Conservation (phyloP, 2,888 invertebrate genomes). For the Chymomyza fuscimana region DNA sequence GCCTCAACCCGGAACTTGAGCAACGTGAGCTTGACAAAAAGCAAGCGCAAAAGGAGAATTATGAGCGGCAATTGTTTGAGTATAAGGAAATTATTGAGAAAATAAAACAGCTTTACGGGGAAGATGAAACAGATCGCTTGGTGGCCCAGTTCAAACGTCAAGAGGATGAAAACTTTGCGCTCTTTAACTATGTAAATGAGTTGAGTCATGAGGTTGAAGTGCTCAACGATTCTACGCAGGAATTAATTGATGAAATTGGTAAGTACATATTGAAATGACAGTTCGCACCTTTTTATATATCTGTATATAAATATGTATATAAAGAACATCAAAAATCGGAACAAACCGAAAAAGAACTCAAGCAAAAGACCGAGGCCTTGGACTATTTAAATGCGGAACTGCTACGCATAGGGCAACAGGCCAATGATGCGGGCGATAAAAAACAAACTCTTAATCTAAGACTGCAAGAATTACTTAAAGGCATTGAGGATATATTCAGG, state of each 20-base stretch:
- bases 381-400: slow-evolving; percentile 70
- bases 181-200: slow-evolving; percentile 94
- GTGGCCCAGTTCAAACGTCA: slow-evolving; percentile 88
- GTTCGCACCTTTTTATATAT: neutral
- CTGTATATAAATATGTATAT: no score
- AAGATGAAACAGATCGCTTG: slow-evolving; percentile 85
- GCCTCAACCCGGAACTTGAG: slow-evolving; percentile 87
- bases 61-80: slow-evolving; percentile 86
- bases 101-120: slow-evolving; percentile 84
- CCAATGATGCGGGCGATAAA: slow-evolving; percentile 69
- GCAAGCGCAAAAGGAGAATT: slow-evolving; percentile 84
- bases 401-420: slow-evolving; percentile 66
- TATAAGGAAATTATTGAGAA: slow-evolving; percentile 88
- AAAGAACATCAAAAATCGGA: slow-evolving; percentile 77
- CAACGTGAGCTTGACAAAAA: slow-evolving; percentile 87
- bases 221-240: slow-evolving; percentile 85
- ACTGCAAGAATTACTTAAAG: slow-evolving; percentile 79
- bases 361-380: slow-evolving; percentile 76
- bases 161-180: slow-evolving; percentile 94
- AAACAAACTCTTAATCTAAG: slow-evolving; percentile 65
- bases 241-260: slow-evolving; percentile 85
- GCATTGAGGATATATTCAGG: slow-evolving; percentile 81
- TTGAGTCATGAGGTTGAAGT: slow-evolving; percentile 90
- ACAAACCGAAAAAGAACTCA: slow-evolving; percentile 73
- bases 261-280: slow-evolving; percentile 26